These are phyloP conservation scores for Pontoporia blainvillei DNA, from an alignment of 2,113 vertebrate species.

Conservation along the genomic window DNA sequence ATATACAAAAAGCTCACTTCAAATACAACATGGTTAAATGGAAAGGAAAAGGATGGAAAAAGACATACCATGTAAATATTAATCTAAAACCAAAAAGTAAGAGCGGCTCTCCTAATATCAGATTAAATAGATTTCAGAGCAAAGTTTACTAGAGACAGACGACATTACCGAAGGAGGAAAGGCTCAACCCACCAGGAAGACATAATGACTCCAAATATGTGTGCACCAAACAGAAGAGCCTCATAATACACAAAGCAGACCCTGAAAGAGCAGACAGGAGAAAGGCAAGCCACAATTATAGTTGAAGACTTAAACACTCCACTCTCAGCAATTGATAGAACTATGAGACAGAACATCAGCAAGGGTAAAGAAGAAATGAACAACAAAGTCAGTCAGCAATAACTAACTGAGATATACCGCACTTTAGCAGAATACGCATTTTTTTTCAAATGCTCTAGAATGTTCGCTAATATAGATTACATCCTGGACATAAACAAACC, in stretches of 20 bases:
- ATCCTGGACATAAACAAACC: neutral
- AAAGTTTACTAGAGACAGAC: neutral
- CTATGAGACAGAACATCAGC: neutral
- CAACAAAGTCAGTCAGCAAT: neutral
- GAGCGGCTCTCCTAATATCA: neutral
- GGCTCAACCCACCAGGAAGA: neutral
- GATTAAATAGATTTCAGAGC: neutral
- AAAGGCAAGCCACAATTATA: neutral
- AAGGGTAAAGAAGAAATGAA: neutral
- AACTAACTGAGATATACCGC: neutral
- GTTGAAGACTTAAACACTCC: neutral
- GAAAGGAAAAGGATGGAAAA: neutral
- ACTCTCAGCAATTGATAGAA: neutral
- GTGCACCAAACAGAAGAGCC: neutral
- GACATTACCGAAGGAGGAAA: neutral
- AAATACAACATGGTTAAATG: neutral
- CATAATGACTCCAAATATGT: neutral
- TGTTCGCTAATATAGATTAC: neutral
- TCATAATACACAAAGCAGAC: neutral
- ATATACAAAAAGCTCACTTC: neutral
- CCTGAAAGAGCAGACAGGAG: neutral
- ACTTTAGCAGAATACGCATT: neutral
- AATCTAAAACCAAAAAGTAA: neutral
- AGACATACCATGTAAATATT: neutral
- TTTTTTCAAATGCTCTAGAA: neutral